Evolutionary conservation across 1,140 invertebrate species (phyloP).

Genomic region (Psix sp.): DNA sequence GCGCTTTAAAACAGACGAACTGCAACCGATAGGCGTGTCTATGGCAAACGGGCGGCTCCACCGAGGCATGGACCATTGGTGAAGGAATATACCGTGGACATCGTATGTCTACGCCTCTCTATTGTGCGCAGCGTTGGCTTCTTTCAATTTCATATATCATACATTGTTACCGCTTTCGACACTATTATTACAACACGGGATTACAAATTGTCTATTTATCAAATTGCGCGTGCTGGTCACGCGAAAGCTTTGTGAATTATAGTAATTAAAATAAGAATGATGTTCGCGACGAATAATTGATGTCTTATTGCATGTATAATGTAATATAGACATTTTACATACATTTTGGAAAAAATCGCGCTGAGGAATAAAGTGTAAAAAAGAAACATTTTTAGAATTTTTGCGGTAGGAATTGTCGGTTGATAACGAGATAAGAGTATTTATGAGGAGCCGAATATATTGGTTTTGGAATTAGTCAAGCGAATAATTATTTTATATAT

Average conservation of each 20-base stretch:
- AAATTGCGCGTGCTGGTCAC: slow-evolving; percentile 21
- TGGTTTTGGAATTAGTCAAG: too few relatives aligned
- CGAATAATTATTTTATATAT: too few relatives aligned
- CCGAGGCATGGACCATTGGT: slow-evolving; percentile 72
- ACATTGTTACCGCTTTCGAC: slow-evolving; percentile 47
- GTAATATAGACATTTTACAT: too few relatives aligned
- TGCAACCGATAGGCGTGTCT: slow-evolving; percentile 64
- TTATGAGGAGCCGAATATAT: too few relatives aligned
- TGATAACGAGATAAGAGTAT: too few relatives aligned
- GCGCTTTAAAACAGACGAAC: slow-evolving; percentile 53
- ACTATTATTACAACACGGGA: slow-evolving; percentile 21
- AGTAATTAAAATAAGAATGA: slow-evolving; percentile 18
- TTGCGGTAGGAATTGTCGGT: too few relatives aligned
- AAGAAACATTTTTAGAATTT: too few relatives aligned
- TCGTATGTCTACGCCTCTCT: slow-evolving; percentile 67
- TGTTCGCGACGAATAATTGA: not conserved
- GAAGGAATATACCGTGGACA: slow-evolving; percentile 67
- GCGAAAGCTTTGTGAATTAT: slow-evolving; percentile 12
- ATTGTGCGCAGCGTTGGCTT: slow-evolving; percentile 46
- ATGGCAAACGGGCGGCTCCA: slow-evolving; percentile 70
- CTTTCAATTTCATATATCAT: slow-evolving; percentile 38
- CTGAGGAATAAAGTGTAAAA: too few relatives aligned
- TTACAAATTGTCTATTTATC: slow-evolving; percentile 35
- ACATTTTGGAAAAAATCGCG: too few relatives aligned
- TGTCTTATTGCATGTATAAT: slow-evolving; percentile 2